A percentile compares a stretch with the other conserved stretches of the same genome.
Evolutionary conservation across 2,113 vertebrate genomes (phyloP).

Genomic region (Gnathonemus longibarbis): DNA sequence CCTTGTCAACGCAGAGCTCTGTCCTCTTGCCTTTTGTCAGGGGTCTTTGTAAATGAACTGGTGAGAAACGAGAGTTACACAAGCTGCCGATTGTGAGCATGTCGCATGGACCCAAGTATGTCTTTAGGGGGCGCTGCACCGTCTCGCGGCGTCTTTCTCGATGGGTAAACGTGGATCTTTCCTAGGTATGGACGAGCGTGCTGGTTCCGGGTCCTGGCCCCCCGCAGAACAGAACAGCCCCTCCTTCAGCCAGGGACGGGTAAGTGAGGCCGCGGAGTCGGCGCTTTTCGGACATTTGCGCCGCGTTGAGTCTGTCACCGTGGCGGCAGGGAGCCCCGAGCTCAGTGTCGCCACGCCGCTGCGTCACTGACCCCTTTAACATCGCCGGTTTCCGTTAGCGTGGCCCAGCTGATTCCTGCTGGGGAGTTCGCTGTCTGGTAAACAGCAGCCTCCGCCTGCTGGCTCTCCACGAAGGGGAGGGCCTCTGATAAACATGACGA

Average conservation of each 20-base stretch:
- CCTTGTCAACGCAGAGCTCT: not conserved
- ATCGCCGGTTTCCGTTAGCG: not conserved
- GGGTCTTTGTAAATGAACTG: not conserved
- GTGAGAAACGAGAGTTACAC: not conserved
- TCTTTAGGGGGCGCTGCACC: not conserved
- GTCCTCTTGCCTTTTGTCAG: not conserved
- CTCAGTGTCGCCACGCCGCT: not conserved
- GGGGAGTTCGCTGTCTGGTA: not conserved
- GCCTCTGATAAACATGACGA: not conserved
- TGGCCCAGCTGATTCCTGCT: not conserved
- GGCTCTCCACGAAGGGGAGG: not conserved
- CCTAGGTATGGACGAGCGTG: constrained; percentile 81
- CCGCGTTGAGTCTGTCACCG: not conserved
- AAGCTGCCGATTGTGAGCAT: not conserved
- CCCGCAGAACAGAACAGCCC: constrained; percentile 83
- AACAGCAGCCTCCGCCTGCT: not conserved
- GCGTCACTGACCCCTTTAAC: not conserved
- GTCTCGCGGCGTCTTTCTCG: not conserved
- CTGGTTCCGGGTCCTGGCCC: constrained; percentile 82
- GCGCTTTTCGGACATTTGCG: not conserved
- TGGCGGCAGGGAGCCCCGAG: not conserved
- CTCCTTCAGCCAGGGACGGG: constrained; percentile 85
- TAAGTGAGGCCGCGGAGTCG: constrained; percentile 49
- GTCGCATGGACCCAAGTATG: not conserved
- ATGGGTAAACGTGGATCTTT: constrained; percentile 25